Conservation (phyloP, 2,888 invertebrate species). For the Tromatobia lineatoria region DNA sequence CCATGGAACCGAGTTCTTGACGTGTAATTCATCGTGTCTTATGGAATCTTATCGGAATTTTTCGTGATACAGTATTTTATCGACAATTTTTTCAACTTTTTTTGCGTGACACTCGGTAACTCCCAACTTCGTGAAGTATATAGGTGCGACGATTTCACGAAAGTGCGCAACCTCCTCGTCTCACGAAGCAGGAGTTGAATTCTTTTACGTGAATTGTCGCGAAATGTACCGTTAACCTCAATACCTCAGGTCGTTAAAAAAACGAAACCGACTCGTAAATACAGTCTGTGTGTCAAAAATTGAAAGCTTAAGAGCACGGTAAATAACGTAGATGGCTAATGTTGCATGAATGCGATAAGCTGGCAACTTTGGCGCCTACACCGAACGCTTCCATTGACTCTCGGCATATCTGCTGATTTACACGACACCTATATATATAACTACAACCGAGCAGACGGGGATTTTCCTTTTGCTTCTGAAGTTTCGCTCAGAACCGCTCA, state of each 20-base stretch:
- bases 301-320: constrained; percentile 77
- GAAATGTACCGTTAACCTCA: constrained; percentile 44
- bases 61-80: constrained; percentile 25
- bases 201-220: constrained; percentile 18
- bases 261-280: constrained; percentile 54
- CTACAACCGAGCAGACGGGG: constrained; percentile 43
- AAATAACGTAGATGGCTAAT: constrained; percentile 84
- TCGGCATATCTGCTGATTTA: constrained; percentile 50
- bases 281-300: constrained; percentile 71
- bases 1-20: background rate
- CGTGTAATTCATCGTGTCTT: background rate
- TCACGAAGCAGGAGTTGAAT: background rate
- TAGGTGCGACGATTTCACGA: constrained; percentile 27
- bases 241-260: constrained; percentile 47
- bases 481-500: constrained; percentile 53
- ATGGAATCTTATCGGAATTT: constrained; percentile 19
- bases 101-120: constrained; percentile 47
- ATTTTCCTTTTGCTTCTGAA: constrained; percentile 22
- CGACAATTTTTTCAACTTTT: constrained; percentile 27
- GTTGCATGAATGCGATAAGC: constrained; percentile 85
- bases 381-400: constrained; percentile 42
- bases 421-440: constrained; percentile 26
- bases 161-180: constrained; percentile 15
- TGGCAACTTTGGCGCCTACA: constrained; percentile 77
- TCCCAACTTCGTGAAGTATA: constrained; percentile 3